Conservation (phyloP, 2,888 invertebrate species). For the Microchrysa polita region DNA sequence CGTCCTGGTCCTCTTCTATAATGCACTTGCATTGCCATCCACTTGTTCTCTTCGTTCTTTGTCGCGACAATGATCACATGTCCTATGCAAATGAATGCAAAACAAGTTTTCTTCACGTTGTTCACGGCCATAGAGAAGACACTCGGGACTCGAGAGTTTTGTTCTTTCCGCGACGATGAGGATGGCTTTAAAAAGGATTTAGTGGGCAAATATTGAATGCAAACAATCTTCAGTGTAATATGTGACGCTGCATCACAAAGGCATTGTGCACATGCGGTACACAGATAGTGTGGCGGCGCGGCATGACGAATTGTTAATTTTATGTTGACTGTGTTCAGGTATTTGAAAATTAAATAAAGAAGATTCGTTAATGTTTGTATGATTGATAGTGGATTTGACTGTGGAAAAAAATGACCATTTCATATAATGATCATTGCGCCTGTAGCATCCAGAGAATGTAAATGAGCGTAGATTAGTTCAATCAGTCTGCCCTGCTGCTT, state of each 20-base stretch:
- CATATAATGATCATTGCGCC: too few species aligned
- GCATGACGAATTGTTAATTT: slow-evolving; percentile 17
- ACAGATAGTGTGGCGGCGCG: not conserved
- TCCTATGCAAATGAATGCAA: slow-evolving; percentile 34
- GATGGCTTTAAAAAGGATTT: slow-evolving; percentile 24
- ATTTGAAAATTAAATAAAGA: slow-evolving; percentile 1
- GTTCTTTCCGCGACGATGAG: not conserved
- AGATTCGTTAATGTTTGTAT: not conserved
- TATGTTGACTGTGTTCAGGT: slow-evolving; percentile 15
- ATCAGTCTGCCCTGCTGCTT: too few species aligned
- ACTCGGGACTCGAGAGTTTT: not conserved
- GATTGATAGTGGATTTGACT: not conserved
- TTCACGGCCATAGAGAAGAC: not conserved
- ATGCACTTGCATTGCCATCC: not conserved
- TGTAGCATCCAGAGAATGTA: too few species aligned
- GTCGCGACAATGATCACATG: not conserved
- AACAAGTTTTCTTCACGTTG: slow-evolving; percentile 33
- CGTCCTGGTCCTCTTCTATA: not conserved
- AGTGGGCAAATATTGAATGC: slow-evolving; percentile 37
- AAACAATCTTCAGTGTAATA: slow-evolving; percentile 26
- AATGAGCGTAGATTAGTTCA: too few species aligned
- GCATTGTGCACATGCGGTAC: too few species aligned
- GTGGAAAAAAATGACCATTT: too few species aligned
- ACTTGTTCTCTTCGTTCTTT: not conserved
- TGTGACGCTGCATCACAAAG: slow-evolving; percentile 2